Percentiles rank a stretch among this genome's conserved stretches.
phyloP scores from a whole-genome alignment of 2,113 vertebrate species.

The Plecturocebus donacophilus region DNA sequence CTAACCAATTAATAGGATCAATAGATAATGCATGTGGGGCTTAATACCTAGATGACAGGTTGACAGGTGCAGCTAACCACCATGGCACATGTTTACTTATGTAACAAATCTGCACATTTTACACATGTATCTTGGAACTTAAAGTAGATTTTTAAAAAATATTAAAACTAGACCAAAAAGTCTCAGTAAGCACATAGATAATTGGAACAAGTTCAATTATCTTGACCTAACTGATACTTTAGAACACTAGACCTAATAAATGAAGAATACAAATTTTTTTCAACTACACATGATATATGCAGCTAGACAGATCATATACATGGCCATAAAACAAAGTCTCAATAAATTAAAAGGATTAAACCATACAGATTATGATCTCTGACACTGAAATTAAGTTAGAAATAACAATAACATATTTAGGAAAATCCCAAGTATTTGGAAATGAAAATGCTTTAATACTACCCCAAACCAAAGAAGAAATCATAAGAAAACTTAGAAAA shows the following conservation, averaged over 20 bases:
- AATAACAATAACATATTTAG: neutral
- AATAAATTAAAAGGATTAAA: neutral
- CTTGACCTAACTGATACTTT: neutral
- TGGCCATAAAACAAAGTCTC: neutral
- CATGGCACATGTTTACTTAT: too few species aligned
- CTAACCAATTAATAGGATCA: neutral
- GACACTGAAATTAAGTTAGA: neutral
- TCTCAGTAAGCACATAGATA: neutral
- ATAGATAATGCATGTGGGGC: too few species aligned
- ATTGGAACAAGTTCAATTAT: neutral
- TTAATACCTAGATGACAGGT: too few species aligned
- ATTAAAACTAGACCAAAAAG: neutral
- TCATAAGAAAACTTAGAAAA: neutral
- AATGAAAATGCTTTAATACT: neutral
- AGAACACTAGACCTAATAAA: neutral
- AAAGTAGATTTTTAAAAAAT: neutral
- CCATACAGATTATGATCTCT: neutral
- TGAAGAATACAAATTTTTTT: neutral
- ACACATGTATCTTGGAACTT: too few species aligned
- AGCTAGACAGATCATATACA: neutral
- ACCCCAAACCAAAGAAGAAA: neutral
- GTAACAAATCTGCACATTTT: too few species aligned
- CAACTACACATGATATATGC: neutral
- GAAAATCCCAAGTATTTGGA: neutral
- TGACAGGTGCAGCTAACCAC: too few species aligned